A percentile compares a stretch with the other conserved stretches of the same genome.
Evolutionary conservation across 2,888 invertebrate genomes (phyloP).

Genomic region (Emmelina monodactyla): DNA sequence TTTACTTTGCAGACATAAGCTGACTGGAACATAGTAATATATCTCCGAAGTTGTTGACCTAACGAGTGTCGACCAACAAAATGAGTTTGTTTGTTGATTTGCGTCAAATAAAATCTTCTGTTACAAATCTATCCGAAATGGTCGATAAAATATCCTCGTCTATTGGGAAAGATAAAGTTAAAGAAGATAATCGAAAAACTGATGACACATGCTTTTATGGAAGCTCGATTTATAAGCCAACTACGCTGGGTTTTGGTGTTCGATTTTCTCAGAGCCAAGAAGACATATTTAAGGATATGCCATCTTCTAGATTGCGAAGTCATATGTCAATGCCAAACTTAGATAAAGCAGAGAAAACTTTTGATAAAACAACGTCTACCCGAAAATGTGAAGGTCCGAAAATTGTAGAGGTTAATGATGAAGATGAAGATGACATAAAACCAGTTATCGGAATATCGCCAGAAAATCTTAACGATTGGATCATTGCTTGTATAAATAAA

Average conservation of each 20-base stretch:
- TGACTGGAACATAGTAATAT: too few relatives aligned
- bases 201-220: constrained; percentile 33
- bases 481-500: constrained; percentile 45
- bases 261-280: constrained; percentile 57
- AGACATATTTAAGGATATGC: constrained; percentile 49
- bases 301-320: constrained; percentile 49
- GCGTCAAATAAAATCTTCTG: constrained; percentile 55
- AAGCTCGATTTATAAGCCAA: constrained; percentile 45
- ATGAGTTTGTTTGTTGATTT: constrained; percentile 62
- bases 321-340: constrained; percentile 60
- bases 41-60: too few relatives aligned
- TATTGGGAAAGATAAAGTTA: constrained; percentile 30
- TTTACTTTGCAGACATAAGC: constrained; percentile 6
- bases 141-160: constrained; percentile 53
- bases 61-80: constrained; percentile 15
- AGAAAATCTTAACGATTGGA: constrained; percentile 49
- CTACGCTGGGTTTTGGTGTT: constrained; percentile 50
- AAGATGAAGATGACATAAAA: constrained; percentile 26
- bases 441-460: constrained; percentile 33
- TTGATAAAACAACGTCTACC: constrained; percentile 31
- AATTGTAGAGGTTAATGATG: constrained; percentile 49
- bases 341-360: constrained; percentile 37
- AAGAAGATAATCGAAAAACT: constrained; percentile 29
- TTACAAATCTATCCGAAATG: constrained; percentile 56
- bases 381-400: constrained; percentile 30